phyloP scores from a whole-genome alignment of 2,113 vertebrate species.

The Mugil cephalus region DNA sequence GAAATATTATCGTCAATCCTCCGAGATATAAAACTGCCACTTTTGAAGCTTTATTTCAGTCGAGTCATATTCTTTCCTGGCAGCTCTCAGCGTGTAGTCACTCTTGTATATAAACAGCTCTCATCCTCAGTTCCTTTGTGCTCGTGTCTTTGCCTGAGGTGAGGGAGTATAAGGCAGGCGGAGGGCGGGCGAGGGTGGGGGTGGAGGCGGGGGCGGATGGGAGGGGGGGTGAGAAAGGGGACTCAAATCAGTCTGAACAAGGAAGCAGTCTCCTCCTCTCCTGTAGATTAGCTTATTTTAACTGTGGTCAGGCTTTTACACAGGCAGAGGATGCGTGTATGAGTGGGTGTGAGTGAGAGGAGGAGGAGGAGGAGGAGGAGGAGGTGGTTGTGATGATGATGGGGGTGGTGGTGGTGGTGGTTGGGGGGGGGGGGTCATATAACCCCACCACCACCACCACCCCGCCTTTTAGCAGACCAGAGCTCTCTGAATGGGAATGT shows the following conservation, averaged over 20 bases:
- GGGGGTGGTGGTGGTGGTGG: constrained; percentile 40
- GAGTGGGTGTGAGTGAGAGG: constrained; percentile 26
- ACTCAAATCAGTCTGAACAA: constrained; percentile 89
- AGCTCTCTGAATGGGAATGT: constrained; percentile 62
- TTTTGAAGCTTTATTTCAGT: constrained; percentile 47
- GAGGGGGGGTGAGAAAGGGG: constrained; percentile 77
- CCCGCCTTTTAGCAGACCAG: constrained; percentile 55
- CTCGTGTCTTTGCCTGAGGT: constrained; percentile 57
- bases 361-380: constrained; percentile 43
- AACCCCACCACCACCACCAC: constrained; percentile 27
- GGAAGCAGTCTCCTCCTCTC: constrained; percentile 87
- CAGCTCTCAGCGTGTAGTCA: constrained; percentile 29
- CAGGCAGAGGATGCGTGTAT: constrained; percentile 63
- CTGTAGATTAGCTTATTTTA: constrained; percentile 97
- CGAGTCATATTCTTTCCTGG: constrained; percentile 52
- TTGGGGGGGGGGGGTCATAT: constrained; percentile 9
- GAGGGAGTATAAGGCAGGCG: constrained; percentile 78
- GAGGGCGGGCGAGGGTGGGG: no score
- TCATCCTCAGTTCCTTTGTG: constrained; percentile 66
- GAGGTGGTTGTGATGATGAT: constrained; percentile 4
- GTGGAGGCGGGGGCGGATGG: no score
- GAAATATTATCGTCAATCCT: constrained; percentile 31
- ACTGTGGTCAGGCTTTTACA: constrained; percentile 88
- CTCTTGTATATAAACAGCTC: constrained; percentile 61
- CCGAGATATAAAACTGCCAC: constrained; percentile 26